These are phyloP conservation scores for Gymnothorax javanicus DNA, from an alignment of 2,797 vertebrate genomes.

Conservation along the genomic window DNA sequence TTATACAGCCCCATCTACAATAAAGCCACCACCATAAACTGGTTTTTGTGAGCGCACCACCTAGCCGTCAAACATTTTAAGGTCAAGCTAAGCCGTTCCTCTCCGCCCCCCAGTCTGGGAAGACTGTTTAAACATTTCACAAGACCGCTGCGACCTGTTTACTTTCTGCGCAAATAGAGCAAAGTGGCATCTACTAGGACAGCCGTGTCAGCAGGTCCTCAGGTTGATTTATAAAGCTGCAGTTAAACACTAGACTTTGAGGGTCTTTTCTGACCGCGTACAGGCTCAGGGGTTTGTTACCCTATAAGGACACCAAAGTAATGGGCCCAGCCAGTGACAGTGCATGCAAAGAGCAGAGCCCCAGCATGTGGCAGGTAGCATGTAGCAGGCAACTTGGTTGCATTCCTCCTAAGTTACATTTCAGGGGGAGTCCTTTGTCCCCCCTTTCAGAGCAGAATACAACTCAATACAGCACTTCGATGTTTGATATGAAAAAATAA, in stretches of 20 bases:
- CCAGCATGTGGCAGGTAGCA: neutral
- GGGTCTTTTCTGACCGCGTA: neutral
- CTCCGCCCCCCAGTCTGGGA: neutral
- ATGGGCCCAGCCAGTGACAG: neutral
- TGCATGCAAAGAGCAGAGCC: neutral
- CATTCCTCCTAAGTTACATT: conserved; percentile 52
- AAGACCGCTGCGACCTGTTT: neutral
- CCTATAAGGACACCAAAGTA: neutral
- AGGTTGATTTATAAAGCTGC: conserved; percentile 15
- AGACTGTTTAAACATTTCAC: conserved; percentile 21
- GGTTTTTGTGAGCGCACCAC: conserved; percentile 3
- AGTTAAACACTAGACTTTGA: neutral
- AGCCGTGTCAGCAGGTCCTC: neutral
- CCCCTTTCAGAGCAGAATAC: conserved; percentile 60
- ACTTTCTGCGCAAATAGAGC: conserved; percentile 20
- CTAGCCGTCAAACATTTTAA: conserved; percentile 9
- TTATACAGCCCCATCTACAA: conserved; percentile 9
- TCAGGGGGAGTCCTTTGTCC: conserved; percentile 48
- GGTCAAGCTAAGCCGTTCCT: conserved; percentile 2
- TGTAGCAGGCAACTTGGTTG: neutral
- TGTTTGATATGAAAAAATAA: conserved; percentile 45
- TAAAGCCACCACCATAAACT: conserved; percentile 8
- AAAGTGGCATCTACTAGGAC: neutral
- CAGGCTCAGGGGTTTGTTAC: neutral
- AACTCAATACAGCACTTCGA: conserved; percentile 62